Evolutionary conservation across 2,113 vertebrate species (phyloP).

Genomic region (Colius striatus): DNA sequence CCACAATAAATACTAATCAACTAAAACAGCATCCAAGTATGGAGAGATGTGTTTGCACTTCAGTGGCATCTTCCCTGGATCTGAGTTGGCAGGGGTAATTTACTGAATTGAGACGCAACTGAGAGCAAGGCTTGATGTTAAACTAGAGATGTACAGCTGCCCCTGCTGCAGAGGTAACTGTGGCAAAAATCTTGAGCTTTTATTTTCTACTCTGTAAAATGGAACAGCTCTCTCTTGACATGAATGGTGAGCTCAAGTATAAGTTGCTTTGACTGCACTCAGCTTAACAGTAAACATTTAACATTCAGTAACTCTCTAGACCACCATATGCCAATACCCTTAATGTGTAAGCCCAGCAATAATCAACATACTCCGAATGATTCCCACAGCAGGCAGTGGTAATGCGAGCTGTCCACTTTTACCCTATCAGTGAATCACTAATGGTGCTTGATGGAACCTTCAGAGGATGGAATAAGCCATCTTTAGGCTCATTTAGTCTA

Average conservation of each 20-base stretch:
- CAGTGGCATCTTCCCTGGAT: background rate
- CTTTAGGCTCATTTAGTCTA: background rate
- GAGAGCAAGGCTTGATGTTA: background rate
- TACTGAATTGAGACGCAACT: background rate
- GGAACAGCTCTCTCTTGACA: background rate
- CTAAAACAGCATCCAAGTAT: background rate
- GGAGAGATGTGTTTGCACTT: background rate
- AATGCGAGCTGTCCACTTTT: background rate
- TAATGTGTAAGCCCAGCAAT: background rate
- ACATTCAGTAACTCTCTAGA: background rate
- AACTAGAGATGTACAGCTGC: background rate
- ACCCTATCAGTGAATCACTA: background rate
- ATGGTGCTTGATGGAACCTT: background rate
- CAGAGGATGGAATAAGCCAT: background rate
- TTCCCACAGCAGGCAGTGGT: background rate
- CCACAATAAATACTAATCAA: background rate
- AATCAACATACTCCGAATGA: background rate
- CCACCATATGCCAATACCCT: background rate
- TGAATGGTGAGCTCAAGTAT: fast-evolving
- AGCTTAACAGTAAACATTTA: background rate
- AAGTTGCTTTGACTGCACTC: background rate
- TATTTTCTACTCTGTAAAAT: background rate
- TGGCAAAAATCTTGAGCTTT: background rate
- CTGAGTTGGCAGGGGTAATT: background rate
- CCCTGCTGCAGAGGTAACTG: background rate